A percentile compares a stretch with the other conserved stretches of the same genome.
Evolutionary conservation across 2,888 invertebrate species (phyloP).

Genomic region (Tuberolachnus salignus): DNA sequence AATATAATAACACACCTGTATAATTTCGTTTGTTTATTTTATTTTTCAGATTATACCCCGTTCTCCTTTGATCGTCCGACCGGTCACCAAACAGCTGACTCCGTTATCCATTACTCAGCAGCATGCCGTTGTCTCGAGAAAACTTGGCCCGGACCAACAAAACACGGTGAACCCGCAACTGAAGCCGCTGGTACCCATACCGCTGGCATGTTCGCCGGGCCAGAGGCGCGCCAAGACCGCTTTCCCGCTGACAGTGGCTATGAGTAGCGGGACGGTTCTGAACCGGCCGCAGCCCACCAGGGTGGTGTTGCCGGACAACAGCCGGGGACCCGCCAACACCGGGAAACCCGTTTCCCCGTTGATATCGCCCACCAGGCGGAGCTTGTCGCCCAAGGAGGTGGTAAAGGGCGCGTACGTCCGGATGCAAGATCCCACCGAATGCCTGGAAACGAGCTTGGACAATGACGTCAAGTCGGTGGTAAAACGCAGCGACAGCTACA

Average conservation of each 20-base stretch:
- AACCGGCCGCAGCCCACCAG: not conserved
- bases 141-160: not conserved
- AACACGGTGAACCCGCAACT: not conserved
- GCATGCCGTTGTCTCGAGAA: not conserved
- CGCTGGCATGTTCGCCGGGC: conserved; percentile 42
- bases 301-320: conserved; percentile 30
- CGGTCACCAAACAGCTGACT: conserved; percentile 31
- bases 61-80: conserved; percentile 34
- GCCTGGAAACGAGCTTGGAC: conserved; percentile 61
- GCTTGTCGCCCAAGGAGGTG: conserved; percentile 49
- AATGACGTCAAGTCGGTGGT: conserved; percentile 65
- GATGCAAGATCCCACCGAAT: conserved; percentile 68
- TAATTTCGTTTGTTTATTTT: not conserved
- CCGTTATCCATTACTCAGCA: not conserved
- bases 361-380: conserved; percentile 58
- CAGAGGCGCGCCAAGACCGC: conserved; percentile 13
- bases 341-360: conserved; percentile 59
- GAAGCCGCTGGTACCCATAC: conserved; percentile 46
- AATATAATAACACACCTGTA: not conserved
- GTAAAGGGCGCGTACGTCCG: conserved; percentile 63
- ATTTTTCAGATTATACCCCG: conserved; percentile 23
- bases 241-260: not conserved
- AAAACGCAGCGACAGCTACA: conserved; percentile 84
- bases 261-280: not conserved
- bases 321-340: conserved; percentile 5